Conservation (phyloP, 2,797 vertebrate genomes). For the Gallirallus australis region DNA sequence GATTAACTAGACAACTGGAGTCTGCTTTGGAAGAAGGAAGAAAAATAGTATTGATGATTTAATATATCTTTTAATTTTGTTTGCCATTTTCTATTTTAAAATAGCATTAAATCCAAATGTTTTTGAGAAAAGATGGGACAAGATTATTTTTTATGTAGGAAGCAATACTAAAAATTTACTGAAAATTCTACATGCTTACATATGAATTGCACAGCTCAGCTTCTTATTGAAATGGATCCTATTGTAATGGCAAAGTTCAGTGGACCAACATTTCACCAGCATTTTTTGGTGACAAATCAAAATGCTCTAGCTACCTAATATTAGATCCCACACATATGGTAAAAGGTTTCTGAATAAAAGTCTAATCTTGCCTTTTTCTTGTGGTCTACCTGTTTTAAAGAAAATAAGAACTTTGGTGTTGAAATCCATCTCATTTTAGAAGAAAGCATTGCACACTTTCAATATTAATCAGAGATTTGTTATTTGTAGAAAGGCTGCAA, state of each 20-base stretch:
- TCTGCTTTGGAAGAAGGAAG: slow-evolving; percentile 83
- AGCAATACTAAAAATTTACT: not conserved
- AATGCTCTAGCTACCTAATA: not conserved
- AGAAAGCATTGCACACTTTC: not conserved
- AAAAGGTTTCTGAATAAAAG: not conserved
- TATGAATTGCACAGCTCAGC: not conserved
- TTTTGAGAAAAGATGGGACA: not conserved
- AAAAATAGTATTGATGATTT: slow-evolving; percentile 81
- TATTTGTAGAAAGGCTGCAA: not conserved
- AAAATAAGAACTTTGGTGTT: not conserved
- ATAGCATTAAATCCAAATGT: not conserved
- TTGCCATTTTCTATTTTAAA: not conserved
- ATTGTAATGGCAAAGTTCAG: not conserved
- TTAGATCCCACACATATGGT: not conserved
- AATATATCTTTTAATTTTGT: not conserved
- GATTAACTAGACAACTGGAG: slow-evolving; percentile 85
- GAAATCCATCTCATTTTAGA: not conserved
- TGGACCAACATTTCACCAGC: not conserved
- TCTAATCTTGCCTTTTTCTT: not conserved
- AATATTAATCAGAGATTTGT: not conserved
- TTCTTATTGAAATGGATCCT: not conserved
- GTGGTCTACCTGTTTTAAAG: too few species aligned
- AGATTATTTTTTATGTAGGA: not conserved
- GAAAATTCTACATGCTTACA: not conserved
- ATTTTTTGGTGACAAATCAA: not conserved